Evolutionary conservation across 2,888 invertebrate species (phyloP), one percentile per base, ranked within the genome.

Genomic region (Barypeithes pellucidus): DNA sequence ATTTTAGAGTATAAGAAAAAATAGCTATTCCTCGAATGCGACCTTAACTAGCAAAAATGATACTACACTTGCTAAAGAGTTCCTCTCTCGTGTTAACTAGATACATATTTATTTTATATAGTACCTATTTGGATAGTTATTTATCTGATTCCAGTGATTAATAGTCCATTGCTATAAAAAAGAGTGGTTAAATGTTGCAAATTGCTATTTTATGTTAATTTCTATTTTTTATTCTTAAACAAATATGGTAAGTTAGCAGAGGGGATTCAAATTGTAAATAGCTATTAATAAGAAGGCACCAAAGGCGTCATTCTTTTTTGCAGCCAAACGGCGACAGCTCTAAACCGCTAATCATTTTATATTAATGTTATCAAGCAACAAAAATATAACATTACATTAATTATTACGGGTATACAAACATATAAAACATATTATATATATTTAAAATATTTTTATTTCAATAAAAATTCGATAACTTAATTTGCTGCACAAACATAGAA

Each of bases 71-170:
- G 24, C 29, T 67, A 33, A 45, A 47, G 67, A 59, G 60, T 67
- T 67, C 60, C 16, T 67, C 59, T 67, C 45, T 47, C 47, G 67
- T 60, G 59, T 59, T 67, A 67, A 59, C 67, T 14, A 60, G 12
- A 62, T 62, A 45, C 24, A 62, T 62, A 62, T 29, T 61, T 24
- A 61, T 43, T 41, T 59, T n/a, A 33, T 59, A n/a, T n/a, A n/a
- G 14, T 59, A n/a, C 5, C n/a, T 45, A 29, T 29, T 54, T 54
- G 11, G 18, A 20, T 20, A 16, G 20, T 47, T 47, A 20, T 24
- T 50, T 50, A 24, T 50, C 50, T 50, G 41, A 22, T 29, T 24
- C n/a, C 39, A 39, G n/a, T 60, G 60, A 60, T 60, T 60, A 60
- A 60, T 60, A 22, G 60, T 41, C 43, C 8, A 22, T 60, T 43